A percentile compares a stretch with the other conserved stretches of the same genome.
Conservation (phyloP, 1,140 invertebrate genomes). For the Aricia agestis region DNA sequence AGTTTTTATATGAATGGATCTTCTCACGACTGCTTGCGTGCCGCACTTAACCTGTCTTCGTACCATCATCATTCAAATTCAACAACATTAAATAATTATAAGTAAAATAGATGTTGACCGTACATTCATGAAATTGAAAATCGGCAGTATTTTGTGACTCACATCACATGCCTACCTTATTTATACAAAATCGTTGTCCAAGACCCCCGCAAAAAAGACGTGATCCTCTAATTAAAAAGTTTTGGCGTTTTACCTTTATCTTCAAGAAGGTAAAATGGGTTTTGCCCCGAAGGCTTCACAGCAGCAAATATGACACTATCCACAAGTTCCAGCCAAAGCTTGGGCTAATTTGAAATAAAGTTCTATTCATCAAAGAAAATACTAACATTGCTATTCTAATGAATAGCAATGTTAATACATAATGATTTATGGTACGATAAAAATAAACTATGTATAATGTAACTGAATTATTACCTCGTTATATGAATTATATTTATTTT, state of each 20-base stretch:
- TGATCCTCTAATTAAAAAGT: too few relatives aligned
- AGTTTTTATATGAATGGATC: slow-evolving; percentile 19
- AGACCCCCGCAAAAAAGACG: too few relatives aligned
- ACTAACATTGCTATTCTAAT: neutral
- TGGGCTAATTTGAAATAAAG: neutral
- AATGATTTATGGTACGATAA: neutral
- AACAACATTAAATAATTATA: neutral
- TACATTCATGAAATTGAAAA: neutral
- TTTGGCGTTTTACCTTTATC: too few relatives aligned
- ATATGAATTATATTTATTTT: neutral
- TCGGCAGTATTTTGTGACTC: neutral
- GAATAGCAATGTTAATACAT: too few relatives aligned
- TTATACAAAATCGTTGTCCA: too few relatives aligned
- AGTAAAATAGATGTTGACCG: neutral
- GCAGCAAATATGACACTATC: too few relatives aligned
- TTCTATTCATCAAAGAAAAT: neutral
- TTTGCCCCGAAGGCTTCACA: too few relatives aligned
- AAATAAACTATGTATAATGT: neutral
- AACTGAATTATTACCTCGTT: neutral
- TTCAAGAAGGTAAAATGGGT: too few relatives aligned
- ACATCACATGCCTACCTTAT: too few relatives aligned
- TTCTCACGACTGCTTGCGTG: slow-evolving; percentile 12
- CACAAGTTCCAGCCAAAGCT: too few relatives aligned
- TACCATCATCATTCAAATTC: neutral
- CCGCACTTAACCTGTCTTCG: neutral